Base-by-base conservation (phyloP, 2,888 invertebrate genomes). In the Volucella inflata region DNA sequence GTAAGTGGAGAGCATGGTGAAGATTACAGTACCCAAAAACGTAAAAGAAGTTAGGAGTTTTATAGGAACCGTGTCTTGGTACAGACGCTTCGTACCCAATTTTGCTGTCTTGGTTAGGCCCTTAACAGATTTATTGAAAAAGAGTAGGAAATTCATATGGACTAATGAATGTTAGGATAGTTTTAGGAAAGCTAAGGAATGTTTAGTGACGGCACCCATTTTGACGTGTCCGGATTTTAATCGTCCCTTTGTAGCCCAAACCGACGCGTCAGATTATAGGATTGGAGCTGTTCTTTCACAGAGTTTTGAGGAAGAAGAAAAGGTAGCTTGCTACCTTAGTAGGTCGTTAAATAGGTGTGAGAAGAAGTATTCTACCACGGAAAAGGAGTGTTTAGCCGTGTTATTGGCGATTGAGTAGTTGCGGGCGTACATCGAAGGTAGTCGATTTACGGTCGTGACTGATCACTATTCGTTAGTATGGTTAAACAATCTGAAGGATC, bases 221-320 rank as follows among this genome's bases (percentile, higher is more conserved):
- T 36, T 76, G 9, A 77, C 51, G 12, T 67, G 40, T 48, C 67
- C 76, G 67, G 57, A 76, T 67, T 76, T 67, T 16, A 14, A 6
- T 14, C 14, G 50, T 21, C 48, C 67, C 2, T 68, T 51, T 9
- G 51, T 77, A 12, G 60, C 68, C 8, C 74, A 87, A 48, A 81
- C 81, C 2, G 81, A 82, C 38, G 81, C 77, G 8, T 87, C 85
- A 21, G 80, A 87, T 46, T 71, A 42, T 12, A 67, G 62, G 9
- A 57, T 87, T 6, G 72, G 74, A 4, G 74, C 62, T 1, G 78
- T 78, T 4, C 53, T 82, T 11, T 59, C 38, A 0, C 60, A 72
- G n/a, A 40, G 38, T 11, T 68, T 68, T 53, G 62, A 60, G 10
- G 78, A 79, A 1, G 78, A 75, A 2, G 65, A 79, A 12, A 75